A percentile compares a stretch with the other conserved stretches of the same genome.
phyloP scores from a whole-genome alignment of 2,797 vertebrate species.

The Pelochelys cantorii region DNA sequence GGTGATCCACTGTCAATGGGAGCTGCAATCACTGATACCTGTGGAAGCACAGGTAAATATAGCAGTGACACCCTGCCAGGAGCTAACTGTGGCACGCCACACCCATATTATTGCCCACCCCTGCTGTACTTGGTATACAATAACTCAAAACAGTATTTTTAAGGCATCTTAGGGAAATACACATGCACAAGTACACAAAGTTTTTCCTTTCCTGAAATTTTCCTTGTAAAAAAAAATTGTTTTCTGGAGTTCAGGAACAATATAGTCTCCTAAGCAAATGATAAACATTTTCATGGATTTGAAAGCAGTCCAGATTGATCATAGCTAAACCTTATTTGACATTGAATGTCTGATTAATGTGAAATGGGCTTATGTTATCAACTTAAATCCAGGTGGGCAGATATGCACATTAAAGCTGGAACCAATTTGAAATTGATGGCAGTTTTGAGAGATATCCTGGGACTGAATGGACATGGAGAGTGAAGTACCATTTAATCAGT shows the following conservation, averaged over 20 bases:
- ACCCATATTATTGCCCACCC: no score
- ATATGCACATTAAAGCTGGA: background rate
- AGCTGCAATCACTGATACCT: no score
- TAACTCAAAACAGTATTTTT: conserved; percentile 53
- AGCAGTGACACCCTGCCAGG: no score
- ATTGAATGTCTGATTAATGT: background rate
- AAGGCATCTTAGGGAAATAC: conserved; percentile 10
- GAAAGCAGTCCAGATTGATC: background rate
- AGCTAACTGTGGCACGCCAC: no score
- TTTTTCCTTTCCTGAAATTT: background rate
- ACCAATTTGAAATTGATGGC: background rate
- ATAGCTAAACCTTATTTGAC: background rate
- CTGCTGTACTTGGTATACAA: conserved; percentile 15
- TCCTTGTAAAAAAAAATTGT: background rate
- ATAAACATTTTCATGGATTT: background rate
- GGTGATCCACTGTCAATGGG: no score
- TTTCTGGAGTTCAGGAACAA: background rate
- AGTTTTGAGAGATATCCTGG: background rate
- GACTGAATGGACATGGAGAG: background rate
- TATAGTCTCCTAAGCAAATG: background rate
- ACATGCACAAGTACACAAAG: conserved; percentile 38
- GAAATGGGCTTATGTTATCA: background rate
- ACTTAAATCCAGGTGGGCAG: background rate
- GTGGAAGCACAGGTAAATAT: no score
- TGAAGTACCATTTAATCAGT: background rate